These are phyloP conservation scores for Rhodeus uyekii DNA, from an alignment of 2,797 vertebrate species.

Conservation along the genomic window DNA sequence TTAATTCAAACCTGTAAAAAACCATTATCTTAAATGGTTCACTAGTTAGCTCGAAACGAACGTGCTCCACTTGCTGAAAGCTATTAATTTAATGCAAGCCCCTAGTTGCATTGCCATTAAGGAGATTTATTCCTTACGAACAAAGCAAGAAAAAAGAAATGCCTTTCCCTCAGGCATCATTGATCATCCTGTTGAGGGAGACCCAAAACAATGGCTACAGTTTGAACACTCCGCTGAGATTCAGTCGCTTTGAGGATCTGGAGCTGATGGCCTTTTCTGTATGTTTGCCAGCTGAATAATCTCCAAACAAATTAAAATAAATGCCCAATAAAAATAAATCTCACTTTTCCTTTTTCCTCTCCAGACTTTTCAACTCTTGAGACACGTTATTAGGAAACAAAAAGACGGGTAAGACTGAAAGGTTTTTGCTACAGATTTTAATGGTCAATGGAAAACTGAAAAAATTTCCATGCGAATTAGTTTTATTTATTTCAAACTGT, in stretches of 20 bases:
- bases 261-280: constrained; percentile 3
- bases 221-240: constrained; percentile 19
- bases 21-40: neutral
- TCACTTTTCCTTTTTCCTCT: neutral
- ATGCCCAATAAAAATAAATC: constrained; percentile 10
- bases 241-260: constrained; percentile 3
- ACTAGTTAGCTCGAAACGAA: neutral
- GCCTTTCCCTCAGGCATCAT: neutral
- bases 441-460: neutral
- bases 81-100: neutral
- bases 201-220: neutral
- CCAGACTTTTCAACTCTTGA: neutral
- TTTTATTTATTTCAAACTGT: neutral
- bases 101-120: neutral
- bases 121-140: neutral
- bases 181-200: neutral
- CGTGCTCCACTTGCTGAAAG: neutral
- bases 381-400: neutral
- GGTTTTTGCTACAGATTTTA: neutral
- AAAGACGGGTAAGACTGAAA: neutral
- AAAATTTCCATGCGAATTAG: neutral
- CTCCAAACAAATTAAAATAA: constrained; percentile 22
- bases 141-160: neutral
- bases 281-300: constrained; percentile 6
- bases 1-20: neutral